Percentiles rank a stretch among this genome's conserved stretches.
phyloP scores from a whole-genome alignment of 2,113 vertebrate species.

The Neofelis nebulosa region DNA sequence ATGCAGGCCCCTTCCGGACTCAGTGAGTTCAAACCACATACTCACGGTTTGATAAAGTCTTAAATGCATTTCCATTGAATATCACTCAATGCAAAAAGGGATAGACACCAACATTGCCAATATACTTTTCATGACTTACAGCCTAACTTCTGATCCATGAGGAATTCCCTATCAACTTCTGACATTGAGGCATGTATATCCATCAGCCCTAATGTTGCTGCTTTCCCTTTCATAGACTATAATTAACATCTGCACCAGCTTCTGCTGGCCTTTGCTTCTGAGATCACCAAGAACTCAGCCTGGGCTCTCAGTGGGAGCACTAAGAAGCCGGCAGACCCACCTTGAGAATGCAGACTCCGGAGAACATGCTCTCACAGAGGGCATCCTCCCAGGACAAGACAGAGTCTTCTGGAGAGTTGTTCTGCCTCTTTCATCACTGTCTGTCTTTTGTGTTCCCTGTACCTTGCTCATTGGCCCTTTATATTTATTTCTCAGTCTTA shows the following conservation, averaged over 20 bases:
- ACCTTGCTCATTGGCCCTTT: neutral
- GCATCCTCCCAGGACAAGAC: neutral
- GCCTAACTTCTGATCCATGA: neutral
- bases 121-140: neutral
- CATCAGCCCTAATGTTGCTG: neutral
- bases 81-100: neutral
- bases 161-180: neutral
- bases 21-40: neutral
- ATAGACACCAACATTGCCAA: neutral
- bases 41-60: neutral
- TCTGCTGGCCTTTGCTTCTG: neutral
- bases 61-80: neutral
- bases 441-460: neutral
- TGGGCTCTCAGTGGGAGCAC: neutral
- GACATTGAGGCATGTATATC: neutral
- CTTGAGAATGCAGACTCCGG: neutral
- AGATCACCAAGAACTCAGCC: neutral
- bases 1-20: neutral
- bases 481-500: neutral
- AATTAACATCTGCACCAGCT: neutral
- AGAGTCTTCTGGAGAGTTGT: neutral
- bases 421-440: neutral
- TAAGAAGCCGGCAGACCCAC: neutral
- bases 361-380: neutral
- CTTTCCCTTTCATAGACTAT: neutral